Evolutionary conservation across 2,888 invertebrate genomes (phyloP).

Genomic region (Cryptocheilus praepositus): DNA sequence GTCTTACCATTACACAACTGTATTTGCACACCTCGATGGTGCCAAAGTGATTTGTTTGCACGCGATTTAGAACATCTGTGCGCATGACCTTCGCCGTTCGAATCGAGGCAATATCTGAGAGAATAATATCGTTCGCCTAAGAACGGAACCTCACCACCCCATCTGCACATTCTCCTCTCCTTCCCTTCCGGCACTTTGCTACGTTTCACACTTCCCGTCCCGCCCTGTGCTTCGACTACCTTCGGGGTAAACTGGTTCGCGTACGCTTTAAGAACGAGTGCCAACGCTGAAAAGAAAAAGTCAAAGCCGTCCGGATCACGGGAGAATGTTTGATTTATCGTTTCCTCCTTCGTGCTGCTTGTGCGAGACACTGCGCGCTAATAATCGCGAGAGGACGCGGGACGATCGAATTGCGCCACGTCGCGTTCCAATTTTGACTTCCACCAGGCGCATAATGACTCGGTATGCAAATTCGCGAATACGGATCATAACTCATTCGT

Average conservation of each 20-base stretch:
- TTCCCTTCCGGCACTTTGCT: conserved; percentile 12
- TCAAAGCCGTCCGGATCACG: conserved; percentile 18
- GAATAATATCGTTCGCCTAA: conserved; percentile 32
- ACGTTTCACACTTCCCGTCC: conserved; percentile 24
- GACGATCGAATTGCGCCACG: conserved; percentile 53
- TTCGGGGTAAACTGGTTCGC: conserved; percentile 11
- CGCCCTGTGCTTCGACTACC: conserved; percentile 15
- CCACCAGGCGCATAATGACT: conserved; percentile 57
- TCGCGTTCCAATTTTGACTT: conserved; percentile 58
- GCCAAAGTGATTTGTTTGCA: conserved; percentile 59
- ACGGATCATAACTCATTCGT: conserved; percentile 64
- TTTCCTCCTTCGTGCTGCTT: conserved; percentile 21
- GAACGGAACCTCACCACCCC: neutral
- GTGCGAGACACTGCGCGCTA: conserved; percentile 28
- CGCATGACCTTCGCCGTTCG: conserved; percentile 46
- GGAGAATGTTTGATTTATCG: conserved; percentile 54
- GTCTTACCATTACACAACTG: conserved; percentile 53
- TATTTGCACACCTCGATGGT: conserved; percentile 53
- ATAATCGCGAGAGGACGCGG: neutral
- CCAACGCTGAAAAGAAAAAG: conserved; percentile 19
- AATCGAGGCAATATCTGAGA: conserved; percentile 36
- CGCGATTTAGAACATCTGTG: conserved; percentile 59
- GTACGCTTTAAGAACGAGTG: neutral
- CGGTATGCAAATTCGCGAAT: conserved; percentile 62
- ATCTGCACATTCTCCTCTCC: neutral